Evolutionary conservation across 2,113 vertebrate species (phyloP).

Genomic region (Choloepus hoffmanni): DNA sequence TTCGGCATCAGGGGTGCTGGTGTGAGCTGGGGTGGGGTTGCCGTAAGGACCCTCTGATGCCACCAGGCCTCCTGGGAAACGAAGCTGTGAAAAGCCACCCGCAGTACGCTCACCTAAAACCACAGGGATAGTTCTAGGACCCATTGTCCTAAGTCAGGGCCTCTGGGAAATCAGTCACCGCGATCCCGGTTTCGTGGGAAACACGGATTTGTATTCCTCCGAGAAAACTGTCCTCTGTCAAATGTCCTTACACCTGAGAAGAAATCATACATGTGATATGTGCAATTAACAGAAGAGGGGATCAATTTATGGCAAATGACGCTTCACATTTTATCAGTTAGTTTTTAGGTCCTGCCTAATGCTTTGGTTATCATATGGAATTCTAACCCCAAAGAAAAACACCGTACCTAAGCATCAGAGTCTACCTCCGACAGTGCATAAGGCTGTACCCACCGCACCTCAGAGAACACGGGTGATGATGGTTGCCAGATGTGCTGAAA

Average conservation of each 20-base stretch:
- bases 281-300: not conserved
- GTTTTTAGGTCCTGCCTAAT: not conserved
- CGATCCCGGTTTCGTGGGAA: not conserved
- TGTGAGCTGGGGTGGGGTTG: not conserved
- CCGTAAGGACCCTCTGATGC: not conserved
- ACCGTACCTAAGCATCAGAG: not conserved
- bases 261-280: fast-evolving
- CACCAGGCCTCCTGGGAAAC: not conserved
- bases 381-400: not conserved
- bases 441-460: not conserved
- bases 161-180: not conserved
- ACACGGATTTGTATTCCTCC: not conserved
- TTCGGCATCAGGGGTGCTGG: not conserved
- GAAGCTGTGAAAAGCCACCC: not conserved
- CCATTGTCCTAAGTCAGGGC: not conserved
- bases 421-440: not conserved
- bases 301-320: not conserved
- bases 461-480: not conserved
- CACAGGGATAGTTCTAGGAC: not conserved
- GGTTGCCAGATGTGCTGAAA: not conserved
- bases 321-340: not conserved
- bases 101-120: not conserved
- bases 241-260: not conserved
- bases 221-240: not conserved
- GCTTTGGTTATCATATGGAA: not conserved